Conservation (phyloP, 2,113 vertebrate species). For the Embiotoca jacksoni region DNA sequence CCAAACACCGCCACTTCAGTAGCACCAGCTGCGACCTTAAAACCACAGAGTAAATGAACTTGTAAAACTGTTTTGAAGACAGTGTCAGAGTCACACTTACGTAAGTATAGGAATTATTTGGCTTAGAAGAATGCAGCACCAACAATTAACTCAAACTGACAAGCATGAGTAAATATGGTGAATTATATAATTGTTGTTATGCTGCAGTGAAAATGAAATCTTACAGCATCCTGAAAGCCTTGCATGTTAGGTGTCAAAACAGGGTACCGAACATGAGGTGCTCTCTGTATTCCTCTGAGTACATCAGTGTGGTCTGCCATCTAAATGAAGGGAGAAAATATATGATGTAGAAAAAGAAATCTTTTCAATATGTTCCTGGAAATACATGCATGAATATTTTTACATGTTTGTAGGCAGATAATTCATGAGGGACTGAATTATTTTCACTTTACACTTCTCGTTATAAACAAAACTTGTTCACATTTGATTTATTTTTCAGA, state of each 20-base stretch:
- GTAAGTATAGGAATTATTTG: conserved; percentile 20
- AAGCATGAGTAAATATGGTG: conserved; percentile 17
- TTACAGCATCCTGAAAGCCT: conserved; percentile 94
- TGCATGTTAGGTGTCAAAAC: conserved; percentile 95
- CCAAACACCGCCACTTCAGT: conserved; percentile 95
- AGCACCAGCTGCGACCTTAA: conserved; percentile 92
- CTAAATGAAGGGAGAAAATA: conserved; percentile 80
- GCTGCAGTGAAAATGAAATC: conserved; percentile 66
- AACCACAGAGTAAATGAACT: conserved; percentile 43
- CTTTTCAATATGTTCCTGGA: conserved; percentile 23
- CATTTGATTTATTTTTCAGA: conserved; percentile 16
- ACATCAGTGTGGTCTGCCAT: conserved; percentile 96
- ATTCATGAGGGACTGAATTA: conserved; percentile 7
- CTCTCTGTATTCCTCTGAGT: conserved; percentile 88
- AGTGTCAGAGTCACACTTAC: conserved; percentile 20
- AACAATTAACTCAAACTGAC: conserved; percentile 38
- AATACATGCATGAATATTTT: conserved; percentile 55
- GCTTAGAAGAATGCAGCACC: background rate
- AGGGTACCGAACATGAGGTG: conserved; percentile 89
- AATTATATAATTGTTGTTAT: background rate
- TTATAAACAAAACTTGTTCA: background rate
- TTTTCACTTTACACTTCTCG: conserved; percentile 4
- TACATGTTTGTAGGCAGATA: conserved; percentile 10
- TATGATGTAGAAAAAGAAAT: conserved; percentile 58
- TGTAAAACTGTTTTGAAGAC: conserved; percentile 17